Percentiles rank a stretch among this genome's conserved stretches.
Evolutionary conservation across 2,113 vertebrate species (phyloP).

Genomic region (Alouatta palliata): DNA sequence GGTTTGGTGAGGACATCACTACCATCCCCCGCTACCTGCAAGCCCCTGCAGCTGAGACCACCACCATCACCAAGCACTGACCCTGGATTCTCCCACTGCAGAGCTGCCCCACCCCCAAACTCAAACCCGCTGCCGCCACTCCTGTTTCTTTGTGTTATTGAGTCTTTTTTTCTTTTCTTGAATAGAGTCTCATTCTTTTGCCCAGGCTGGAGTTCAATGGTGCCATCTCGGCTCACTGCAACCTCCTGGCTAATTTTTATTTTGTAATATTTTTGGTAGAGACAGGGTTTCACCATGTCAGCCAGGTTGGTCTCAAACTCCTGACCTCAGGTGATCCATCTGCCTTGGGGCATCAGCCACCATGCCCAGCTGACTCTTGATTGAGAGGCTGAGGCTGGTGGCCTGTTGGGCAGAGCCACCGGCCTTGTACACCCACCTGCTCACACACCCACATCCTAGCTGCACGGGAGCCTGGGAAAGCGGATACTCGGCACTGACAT

Average conservation of each 20-base stretch:
- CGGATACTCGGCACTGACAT: not conserved
- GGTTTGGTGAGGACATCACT: not conserved
- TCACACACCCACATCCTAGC: not conserved
- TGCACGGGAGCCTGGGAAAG: not conserved
- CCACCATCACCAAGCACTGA: not conserved
- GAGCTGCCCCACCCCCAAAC: not conserved
- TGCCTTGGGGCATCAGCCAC: no score
- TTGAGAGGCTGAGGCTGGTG: not conserved
- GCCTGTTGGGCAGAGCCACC: not conserved
- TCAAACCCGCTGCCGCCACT: not conserved
- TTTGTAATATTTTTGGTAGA: no score
- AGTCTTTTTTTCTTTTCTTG: no score
- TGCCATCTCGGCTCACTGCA: no score
- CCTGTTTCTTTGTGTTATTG: not conserved
- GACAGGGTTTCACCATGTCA: no score
- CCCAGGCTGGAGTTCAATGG: no score
- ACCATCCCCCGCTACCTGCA: not conserved
- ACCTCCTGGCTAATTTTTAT: no score
- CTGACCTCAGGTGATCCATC: no score
- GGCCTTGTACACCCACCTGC: not conserved
- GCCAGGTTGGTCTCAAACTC: no score
- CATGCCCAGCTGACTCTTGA: not conserved
- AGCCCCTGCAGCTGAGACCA: not conserved
- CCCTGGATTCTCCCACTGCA: not conserved
- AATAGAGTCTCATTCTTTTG: no score